Percentiles rank a stretch among this genome's conserved stretches.
Conservation (phyloP, 64 coral and sea anemone genomes). For the Porites australiensis region DNA sequence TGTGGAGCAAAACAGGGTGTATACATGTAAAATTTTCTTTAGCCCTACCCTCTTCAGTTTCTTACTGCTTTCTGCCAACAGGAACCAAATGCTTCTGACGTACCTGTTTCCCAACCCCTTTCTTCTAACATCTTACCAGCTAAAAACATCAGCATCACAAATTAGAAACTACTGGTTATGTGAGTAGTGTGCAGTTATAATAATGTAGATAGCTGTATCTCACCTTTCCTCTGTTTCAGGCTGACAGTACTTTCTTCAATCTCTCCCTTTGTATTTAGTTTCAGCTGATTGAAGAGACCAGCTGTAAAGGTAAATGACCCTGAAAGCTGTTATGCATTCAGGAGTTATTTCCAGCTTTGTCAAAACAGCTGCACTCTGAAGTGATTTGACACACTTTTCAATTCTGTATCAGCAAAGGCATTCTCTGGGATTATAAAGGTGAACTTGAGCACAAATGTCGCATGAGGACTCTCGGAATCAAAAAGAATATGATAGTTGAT, state of each 20-base stretch:
- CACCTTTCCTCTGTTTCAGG: constrained; percentile 19
- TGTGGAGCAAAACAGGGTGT: too few relatives aligned
- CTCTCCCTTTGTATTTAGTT: constrained; percentile 11
- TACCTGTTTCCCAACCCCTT: too few relatives aligned
- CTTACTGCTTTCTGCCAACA: too few relatives aligned
- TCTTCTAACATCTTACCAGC: too few relatives aligned
- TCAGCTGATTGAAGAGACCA: constrained; percentile 35
- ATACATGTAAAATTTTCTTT: too few relatives aligned
- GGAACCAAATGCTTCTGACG: too few relatives aligned
- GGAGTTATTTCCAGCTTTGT: not conserved
- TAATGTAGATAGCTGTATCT: not conserved
- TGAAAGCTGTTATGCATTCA: not conserved
- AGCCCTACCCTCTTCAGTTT: too few relatives aligned
- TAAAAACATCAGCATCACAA: too few relatives aligned
- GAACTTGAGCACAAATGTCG: constrained; percentile 20
- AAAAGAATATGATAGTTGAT: not conserved
- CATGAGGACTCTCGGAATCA: constrained; percentile 45
- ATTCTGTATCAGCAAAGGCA: constrained; percentile 59
- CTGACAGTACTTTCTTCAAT: constrained; percentile 2
- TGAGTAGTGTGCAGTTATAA: too few relatives aligned
- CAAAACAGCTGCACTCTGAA: not conserved
- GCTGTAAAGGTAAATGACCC: not conserved
- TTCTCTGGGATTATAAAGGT: constrained; percentile 32
- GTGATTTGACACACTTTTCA: constrained; percentile 21
- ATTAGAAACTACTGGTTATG: too few relatives aligned